Percentiles rank a stretch among this genome's conserved stretches.
These are phyloP conservation scores for Pteromalus puparum DNA, from an alignment of 1,140 invertebrate species.

Conservation along the genomic window DNA sequence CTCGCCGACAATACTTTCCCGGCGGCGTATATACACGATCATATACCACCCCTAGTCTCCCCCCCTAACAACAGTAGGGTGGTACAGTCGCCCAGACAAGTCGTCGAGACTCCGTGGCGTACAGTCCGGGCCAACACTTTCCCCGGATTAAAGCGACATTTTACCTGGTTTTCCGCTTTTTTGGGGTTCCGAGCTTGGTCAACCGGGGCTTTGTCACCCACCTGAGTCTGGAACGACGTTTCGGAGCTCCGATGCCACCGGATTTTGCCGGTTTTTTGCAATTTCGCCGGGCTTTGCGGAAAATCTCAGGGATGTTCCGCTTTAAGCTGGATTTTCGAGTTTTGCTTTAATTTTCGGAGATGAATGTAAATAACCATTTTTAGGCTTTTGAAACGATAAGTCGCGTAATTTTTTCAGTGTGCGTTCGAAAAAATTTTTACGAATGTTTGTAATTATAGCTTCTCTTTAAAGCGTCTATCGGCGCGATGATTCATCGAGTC, in stretches of 20 bases:
- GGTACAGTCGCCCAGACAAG: constrained; percentile 71
- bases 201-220: constrained; percentile 2
- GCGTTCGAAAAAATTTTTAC: constrained; percentile 16
- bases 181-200: neutral
- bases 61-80: constrained; percentile 74
- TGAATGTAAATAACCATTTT: constrained; percentile 47
- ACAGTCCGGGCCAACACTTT: constrained; percentile 58
- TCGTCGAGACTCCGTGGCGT: constrained; percentile 61
- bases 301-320: constrained; percentile 10
- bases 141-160: constrained; percentile 33
- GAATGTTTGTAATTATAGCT: constrained; percentile 26
- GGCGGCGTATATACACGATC: constrained; percentile 74
- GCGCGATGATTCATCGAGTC: constrained; percentile 47
- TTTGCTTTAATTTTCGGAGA: constrained; percentile 51
- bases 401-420: constrained; percentile 1
- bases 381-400: constrained; percentile 23
- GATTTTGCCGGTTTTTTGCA: neutral
- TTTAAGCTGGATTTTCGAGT: constrained; percentile 47
- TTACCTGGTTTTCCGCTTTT: constrained; percentile 45
- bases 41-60: constrained; percentile 76
- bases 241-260: neutral
- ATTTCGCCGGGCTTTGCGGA: neutral
- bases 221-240: too few relatives aligned
- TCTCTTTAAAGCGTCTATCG: constrained; percentile 35
- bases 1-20: constrained; percentile 74